Conservation (phyloP, 2,797 vertebrate species). For the Phoxinus dragarum region DNA sequence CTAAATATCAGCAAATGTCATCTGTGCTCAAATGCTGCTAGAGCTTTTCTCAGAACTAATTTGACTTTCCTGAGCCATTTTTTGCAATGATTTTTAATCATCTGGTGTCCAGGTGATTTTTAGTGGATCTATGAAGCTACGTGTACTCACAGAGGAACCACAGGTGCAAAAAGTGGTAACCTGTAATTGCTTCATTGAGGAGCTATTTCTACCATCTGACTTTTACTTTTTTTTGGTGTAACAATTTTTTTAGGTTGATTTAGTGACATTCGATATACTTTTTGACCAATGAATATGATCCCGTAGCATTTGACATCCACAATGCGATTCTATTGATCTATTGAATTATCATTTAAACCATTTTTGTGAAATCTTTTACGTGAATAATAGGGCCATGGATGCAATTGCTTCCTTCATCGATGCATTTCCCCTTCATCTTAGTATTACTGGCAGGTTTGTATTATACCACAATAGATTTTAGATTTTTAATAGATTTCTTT, state of each 20-base stretch:
- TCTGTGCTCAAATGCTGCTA: background rate
- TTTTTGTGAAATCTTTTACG: slow-evolving; percentile 56
- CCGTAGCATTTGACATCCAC: background rate
- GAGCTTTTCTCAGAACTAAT: background rate
- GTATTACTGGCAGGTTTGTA: slow-evolving; percentile 60
- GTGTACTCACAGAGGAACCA: background rate
- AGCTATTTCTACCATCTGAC: background rate
- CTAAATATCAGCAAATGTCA: slow-evolving; percentile 1
- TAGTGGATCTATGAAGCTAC: background rate
- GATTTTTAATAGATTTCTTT: slow-evolving; percentile 52
- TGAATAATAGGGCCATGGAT: slow-evolving; percentile 36
- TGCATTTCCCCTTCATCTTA: background rate
- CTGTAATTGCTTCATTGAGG: background rate
- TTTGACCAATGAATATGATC: background rate
- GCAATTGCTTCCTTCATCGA: slow-evolving; percentile 2
- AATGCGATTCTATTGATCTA: background rate
- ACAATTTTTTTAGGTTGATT: background rate
- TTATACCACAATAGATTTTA: slow-evolving; percentile 56
- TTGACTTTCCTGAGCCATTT: background rate
- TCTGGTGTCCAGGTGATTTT: slow-evolving; percentile 3
- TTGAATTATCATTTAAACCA: background rate
- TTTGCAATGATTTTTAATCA: background rate
- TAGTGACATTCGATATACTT: background rate
- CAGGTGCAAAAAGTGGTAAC: background rate
- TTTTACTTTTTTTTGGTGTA: background rate